phyloP scores from a whole-genome alignment of 2,888 invertebrate species.

The Andrena bucephala region DNA sequence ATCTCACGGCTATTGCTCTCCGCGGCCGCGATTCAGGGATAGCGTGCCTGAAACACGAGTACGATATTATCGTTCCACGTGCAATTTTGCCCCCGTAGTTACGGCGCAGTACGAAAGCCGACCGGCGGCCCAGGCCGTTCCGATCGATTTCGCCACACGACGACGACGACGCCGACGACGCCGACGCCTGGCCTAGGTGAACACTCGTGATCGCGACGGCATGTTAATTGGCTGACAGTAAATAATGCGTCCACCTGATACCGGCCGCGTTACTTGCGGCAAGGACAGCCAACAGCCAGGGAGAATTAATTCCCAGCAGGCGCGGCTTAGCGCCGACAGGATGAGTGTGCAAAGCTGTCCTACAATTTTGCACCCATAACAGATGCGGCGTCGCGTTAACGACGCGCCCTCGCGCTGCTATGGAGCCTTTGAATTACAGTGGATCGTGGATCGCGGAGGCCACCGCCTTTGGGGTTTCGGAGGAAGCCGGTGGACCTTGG shows the following conservation, averaged over 20 bases:
- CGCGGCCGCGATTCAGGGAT: slow-evolving; percentile 65
- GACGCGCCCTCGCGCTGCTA: not conserved
- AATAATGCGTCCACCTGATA: slow-evolving; percentile 72
- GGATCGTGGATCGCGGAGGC: not conserved
- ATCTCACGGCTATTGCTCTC: slow-evolving; percentile 62
- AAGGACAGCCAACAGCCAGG: slow-evolving; percentile 55
- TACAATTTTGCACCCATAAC: slow-evolving; percentile 45
- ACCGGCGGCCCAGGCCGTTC: slow-evolving; percentile 19
- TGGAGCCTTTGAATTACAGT: slow-evolving; percentile 10
- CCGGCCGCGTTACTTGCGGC: slow-evolving; percentile 52
- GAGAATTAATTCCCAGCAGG: slow-evolving; percentile 68
- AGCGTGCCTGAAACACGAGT: slow-evolving; percentile 77
- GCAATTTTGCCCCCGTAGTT: slow-evolving; percentile 77
- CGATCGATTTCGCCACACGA: slow-evolving; percentile 66
- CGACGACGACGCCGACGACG: slow-evolving; percentile 42
- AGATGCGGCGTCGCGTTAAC: slow-evolving; percentile 39
- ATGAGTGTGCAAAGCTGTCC: slow-evolving; percentile 33
- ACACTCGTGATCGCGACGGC: slow-evolving; percentile 60
- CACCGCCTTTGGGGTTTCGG: not conserved
- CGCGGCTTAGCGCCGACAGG: slow-evolving; percentile 44
- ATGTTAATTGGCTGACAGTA: slow-evolving; percentile 74
- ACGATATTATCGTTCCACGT: slow-evolving; percentile 75
- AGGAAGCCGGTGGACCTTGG: not conserved
- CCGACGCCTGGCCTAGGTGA: slow-evolving; percentile 31
- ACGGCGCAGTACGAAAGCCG: slow-evolving; percentile 68